Conservation (phyloP, 2,113 vertebrate species). For the Cynopterus brachyotis region DNA sequence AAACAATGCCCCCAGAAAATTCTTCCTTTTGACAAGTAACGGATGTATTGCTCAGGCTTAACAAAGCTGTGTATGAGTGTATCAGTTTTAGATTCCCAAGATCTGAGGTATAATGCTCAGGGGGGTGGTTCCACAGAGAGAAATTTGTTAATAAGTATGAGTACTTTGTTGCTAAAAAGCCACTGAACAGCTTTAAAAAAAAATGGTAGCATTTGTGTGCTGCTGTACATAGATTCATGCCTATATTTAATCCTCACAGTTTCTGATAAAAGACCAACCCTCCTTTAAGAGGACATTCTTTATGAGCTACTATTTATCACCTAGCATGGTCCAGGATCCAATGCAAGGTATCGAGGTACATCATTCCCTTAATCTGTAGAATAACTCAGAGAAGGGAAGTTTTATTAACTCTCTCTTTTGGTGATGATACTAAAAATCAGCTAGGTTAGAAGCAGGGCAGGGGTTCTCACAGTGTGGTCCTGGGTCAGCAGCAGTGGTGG, state of each 20-base stretch:
- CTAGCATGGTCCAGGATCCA: background rate
- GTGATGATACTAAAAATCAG: background rate
- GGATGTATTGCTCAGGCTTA: background rate
- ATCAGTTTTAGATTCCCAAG: conserved; percentile 52
- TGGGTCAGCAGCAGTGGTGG: too few relatives aligned
- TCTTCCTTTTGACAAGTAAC: conserved; percentile 8
- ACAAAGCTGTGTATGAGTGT: background rate
- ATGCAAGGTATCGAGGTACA: background rate
- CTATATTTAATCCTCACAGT: conserved; percentile 53
- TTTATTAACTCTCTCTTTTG: background rate
- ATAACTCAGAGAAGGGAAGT: background rate
- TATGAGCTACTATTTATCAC: conserved; percentile 2
- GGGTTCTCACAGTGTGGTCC: background rate
- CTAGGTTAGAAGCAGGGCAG: background rate
- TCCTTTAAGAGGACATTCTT: background rate
- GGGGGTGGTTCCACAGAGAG: conserved; percentile 38
- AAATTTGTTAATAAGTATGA: conserved; percentile 51
- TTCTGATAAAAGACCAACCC: conserved; percentile 9
- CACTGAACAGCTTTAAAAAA: conserved; percentile 18
- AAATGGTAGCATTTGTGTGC: conserved; percentile 50
- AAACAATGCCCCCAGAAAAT: background rate
- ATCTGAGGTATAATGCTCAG: background rate
- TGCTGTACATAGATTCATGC: conserved; percentile 49
- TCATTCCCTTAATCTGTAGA: background rate
- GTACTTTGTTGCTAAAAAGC: conserved; percentile 34